Percentiles rank a stretch among this genome's conserved stretches.
Evolutionary conservation across 2,113 vertebrate species (phyloP).

Genomic region (Calidris pygmaea): DNA sequence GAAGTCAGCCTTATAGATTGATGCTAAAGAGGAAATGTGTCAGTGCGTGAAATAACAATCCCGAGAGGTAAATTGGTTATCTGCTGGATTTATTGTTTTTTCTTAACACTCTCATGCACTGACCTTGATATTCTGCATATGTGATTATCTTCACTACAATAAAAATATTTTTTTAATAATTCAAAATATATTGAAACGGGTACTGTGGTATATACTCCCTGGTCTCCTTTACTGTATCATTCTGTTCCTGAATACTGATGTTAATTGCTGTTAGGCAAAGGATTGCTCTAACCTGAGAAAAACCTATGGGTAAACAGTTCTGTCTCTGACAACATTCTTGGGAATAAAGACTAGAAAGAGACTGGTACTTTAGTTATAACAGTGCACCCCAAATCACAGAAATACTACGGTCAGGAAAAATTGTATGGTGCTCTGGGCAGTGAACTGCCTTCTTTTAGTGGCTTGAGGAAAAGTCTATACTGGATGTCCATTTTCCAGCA

Average conservation of each 20-base stretch:
- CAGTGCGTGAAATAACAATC: constrained; percentile 18
- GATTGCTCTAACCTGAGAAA: not conserved
- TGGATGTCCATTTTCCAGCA: not conserved
- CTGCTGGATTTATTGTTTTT: not conserved
- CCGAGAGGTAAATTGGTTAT: constrained; percentile 8
- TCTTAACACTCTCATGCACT: not conserved
- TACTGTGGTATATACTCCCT: not conserved
- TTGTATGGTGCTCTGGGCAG: not conserved
- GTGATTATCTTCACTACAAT: not conserved
- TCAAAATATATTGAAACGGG: not conserved
- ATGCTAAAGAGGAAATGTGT: constrained; percentile 15
- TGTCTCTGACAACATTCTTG: not conserved
- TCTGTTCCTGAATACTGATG: not conserved
- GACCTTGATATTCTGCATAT: not conserved
- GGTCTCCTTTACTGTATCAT: not conserved
- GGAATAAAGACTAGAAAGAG: not conserved
- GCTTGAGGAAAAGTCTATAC: not conserved
- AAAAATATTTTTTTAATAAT: constrained; percentile 20
- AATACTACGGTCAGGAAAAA: not conserved
- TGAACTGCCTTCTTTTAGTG: not conserved
- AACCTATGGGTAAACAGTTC: not conserved
- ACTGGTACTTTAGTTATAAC: not conserved
- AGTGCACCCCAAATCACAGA: not conserved
- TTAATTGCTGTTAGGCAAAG: not conserved
- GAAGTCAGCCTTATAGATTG: not conserved